Evolutionary conservation across 2,797 vertebrate genomes (phyloP), one percentile per base, ranked within the genome.

Genomic region (Notoglanidium macrostoma): DNA sequence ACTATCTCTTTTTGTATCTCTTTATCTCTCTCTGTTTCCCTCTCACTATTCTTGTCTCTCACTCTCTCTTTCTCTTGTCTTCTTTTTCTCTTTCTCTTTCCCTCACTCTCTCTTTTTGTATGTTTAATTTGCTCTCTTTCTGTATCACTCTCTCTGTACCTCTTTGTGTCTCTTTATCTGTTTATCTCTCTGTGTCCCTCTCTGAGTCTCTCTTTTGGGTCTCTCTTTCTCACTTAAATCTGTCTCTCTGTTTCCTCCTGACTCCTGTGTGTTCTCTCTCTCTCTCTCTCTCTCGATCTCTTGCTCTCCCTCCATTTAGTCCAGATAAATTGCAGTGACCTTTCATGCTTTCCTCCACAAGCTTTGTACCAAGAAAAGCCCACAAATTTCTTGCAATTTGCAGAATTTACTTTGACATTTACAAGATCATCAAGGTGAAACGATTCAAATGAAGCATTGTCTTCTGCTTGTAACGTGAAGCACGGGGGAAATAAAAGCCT

Each of bases 351-450:
- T 63, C 79, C 44, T 82, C 79, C 79, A 65, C 5, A 8, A 63
- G 59, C 57, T 10, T 65, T 65, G 59, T 46, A 65, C 7, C 40
- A 19, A 46, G 29, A 19, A 44, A 54, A 46, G 12, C 44, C 3
- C 59, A 65, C 79, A 82, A 61, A 80, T 80, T 80, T 59, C 44
- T 14, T 55, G 11, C 12, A 26, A 82, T 82, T 82, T 82, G 29
- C 57, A 19, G 26, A 82, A 82, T 65, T 82, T 29, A 49, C 79
- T 82, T 44, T 82, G 79, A 82, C 79, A 82, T 82, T 82, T 82
- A 65, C 79, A 65, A 49, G 79, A 82, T 82, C 79, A 49, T 65
- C 59, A 82, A 49, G 59, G 79, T 82, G 40, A 49, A 82, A 65
- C 9, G 59, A 82, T 82, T 49, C 26, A 10, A 49, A 29, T 46